Percentiles rank a stretch among this genome's conserved stretches.
phyloP scores from a whole-genome alignment of 2,113 vertebrate genomes.

The Hylia prasina region DNA sequence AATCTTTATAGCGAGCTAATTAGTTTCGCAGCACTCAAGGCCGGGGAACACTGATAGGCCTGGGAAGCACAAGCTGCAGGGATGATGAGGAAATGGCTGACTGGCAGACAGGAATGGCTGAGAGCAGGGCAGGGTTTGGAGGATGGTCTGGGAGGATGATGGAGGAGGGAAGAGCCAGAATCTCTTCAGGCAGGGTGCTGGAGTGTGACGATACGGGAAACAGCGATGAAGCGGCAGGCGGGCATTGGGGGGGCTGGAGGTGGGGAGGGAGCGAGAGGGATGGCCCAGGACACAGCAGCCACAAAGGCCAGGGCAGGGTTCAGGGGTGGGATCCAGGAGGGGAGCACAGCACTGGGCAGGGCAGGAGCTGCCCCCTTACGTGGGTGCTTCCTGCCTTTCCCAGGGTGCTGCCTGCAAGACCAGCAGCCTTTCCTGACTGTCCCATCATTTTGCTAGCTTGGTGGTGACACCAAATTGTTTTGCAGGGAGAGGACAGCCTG shows the following conservation, averaged over 20 bases:
- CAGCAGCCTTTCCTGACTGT: neutral
- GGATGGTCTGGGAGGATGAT: neutral
- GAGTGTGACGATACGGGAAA: fast-evolving
- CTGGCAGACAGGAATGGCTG: neutral
- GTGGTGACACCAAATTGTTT: neutral
- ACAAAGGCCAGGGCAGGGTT: neutral
- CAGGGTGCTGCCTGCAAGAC: neutral
- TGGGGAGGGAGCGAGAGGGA: neutral
- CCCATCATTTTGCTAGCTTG: neutral
- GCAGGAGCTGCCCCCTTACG: fast-evolving
- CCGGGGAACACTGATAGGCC: conserved; percentile 46
- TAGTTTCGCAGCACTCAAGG: conserved; percentile 34
- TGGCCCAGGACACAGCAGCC: fast-evolving
- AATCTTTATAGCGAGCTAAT: conserved; percentile 43
- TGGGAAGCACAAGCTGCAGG: neutral
- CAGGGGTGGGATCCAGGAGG: neutral
- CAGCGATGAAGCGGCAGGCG: fast-evolving
- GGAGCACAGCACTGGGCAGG: neutral
- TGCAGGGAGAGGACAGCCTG: neutral
- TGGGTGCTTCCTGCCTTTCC: neutral
- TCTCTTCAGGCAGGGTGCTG: neutral
- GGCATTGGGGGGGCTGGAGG: neutral
- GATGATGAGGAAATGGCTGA: neutral
- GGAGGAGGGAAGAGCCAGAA: neutral
- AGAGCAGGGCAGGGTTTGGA: neutral